Evolutionary conservation across 2,888 invertebrate species (phyloP), one percentile per base, ranked within the genome.

Genomic region (Lasioglossum vierecki): DNA sequence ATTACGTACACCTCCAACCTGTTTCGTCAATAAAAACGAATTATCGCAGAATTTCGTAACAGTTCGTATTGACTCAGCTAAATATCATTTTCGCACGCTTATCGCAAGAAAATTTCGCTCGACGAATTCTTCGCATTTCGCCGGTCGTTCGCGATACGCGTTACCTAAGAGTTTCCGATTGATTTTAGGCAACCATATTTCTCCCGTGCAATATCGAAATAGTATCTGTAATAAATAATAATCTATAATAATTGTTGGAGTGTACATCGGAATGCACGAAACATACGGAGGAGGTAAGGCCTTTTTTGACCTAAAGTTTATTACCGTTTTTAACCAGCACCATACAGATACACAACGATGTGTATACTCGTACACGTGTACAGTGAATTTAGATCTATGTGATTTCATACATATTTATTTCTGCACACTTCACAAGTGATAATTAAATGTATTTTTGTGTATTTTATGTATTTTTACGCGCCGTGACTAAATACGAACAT

Each of bases 401-500:
- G 30, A 30, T 30, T 30, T 30, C 30, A 30, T 30, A 30, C 30
- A 30, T 30, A 30, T n/a, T n/a, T n/a, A n/a, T n/a, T n/a, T n/a
- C n/a, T n/a, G n/a, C n/a, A n/a, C n/a, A n/a, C n/a, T n/a, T n/a
- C n/a, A n/a, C n/a, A n/a, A n/a, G n/a, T n/a, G n/a, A 44, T 49
- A 49, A 53, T 77, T 75, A 82, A 75, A 71, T 49, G 30, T 72
- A 71, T 2, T 35, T 60, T 26, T 11, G 41, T 15, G 26, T 26
- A 70, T 63, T 63, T 63, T 39, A 39, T 15, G 6, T 68, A 30
- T 30, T n/a, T n/a, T 30, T 30, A 68, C 26, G 30, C 26, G 18
- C 39, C 18, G 6, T 9, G n/a, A 44, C 35, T 46, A 44, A 68
- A 44, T 66, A 26, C 46, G 35, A 63, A n/a, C n/a, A n/a, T n/a